Evolutionary conservation across 2,797 vertebrate species (phyloP).

Genomic region (Artibeus lituratus): DNA sequence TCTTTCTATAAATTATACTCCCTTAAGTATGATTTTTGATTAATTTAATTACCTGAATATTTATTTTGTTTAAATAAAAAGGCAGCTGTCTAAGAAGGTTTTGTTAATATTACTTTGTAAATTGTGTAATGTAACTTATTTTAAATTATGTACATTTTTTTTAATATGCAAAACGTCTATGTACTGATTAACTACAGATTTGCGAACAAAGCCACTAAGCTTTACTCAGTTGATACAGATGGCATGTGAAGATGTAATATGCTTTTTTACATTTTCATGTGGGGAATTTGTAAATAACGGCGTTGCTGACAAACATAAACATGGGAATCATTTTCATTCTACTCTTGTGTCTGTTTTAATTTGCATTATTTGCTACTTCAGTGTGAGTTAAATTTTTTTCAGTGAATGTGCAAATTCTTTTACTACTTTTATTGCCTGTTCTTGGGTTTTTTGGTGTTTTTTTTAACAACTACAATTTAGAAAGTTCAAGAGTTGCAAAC

Average conservation of each 20-base stretch:
- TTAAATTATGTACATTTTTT: constrained; percentile 92
- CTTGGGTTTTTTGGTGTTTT: not conserved
- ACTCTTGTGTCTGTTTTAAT: constrained; percentile 65
- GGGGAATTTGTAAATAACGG: constrained; percentile 94
- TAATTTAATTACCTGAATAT: constrained; percentile 85
- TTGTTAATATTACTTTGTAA: constrained; percentile 90
- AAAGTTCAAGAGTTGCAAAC: not conserved
- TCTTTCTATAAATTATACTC: constrained; percentile 78
- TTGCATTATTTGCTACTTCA: constrained; percentile 35
- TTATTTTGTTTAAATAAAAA: constrained; percentile 83
- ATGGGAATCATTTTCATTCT: constrained; percentile 74
- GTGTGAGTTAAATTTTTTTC: not conserved
- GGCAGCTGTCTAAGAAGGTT: constrained; percentile 86
- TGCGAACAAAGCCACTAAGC: constrained; percentile 88
- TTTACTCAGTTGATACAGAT: constrained; percentile 89
- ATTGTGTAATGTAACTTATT: constrained; percentile 91
- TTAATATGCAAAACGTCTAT: constrained; percentile 91
- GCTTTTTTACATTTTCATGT: constrained; percentile 90
- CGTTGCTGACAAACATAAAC: constrained; percentile 87
- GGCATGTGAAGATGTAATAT: constrained; percentile 85
- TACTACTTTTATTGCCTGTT: not conserved
- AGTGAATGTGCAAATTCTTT: not conserved
- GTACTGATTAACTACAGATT: constrained; percentile 87
- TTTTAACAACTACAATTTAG: not conserved
- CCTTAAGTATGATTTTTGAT: constrained; percentile 78